These are phyloP conservation scores for Koerneria pararmatus DNA, from an alignment of 2,888 invertebrate genomes.

Conservation along the genomic window DNA sequence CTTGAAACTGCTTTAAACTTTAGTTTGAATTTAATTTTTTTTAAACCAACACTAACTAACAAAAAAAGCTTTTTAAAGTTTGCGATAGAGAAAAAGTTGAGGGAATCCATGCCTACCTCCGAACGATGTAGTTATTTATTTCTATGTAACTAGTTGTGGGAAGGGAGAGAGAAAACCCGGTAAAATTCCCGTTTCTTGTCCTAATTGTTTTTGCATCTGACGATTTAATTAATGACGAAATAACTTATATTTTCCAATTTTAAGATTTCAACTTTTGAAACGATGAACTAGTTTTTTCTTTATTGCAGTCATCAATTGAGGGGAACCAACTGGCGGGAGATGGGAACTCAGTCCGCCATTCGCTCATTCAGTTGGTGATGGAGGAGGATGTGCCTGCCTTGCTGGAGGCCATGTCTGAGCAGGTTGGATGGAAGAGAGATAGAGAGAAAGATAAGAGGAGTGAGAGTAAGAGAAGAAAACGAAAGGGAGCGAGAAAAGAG, in stretches of 20 bases:
- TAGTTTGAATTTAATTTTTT: too few relatives aligned
- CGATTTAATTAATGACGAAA: too few relatives aligned
- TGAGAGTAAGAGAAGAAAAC: background rate
- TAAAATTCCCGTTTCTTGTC: too few relatives aligned
- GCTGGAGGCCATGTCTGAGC: slow-evolving; percentile 46
- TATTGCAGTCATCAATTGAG: background rate
- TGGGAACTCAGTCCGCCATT: slow-evolving; percentile 46
- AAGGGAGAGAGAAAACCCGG: background rate
- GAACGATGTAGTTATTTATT: too few relatives aligned
- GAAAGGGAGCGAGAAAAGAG: background rate
- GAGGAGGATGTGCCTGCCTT: slow-evolving; percentile 47
- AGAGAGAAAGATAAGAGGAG: background rate
- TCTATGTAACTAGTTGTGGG: slow-evolving; percentile 2
- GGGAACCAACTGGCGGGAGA: slow-evolving; percentile 41
- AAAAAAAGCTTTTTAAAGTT: too few relatives aligned
- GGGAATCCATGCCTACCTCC: too few relatives aligned
- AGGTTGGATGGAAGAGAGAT: slow-evolving; percentile 26
- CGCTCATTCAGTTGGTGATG: slow-evolving; percentile 39
- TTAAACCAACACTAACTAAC: too few relatives aligned
- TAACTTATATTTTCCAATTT: background rate
- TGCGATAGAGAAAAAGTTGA: too few relatives aligned
- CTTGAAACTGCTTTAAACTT: too few relatives aligned
- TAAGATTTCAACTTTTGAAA: background rate
- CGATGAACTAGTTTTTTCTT: background rate
- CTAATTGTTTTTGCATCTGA: too few relatives aligned